Base-by-base conservation (phyloP, 2,797 vertebrate species). In the Kryptopterus vitreolus region DNA sequence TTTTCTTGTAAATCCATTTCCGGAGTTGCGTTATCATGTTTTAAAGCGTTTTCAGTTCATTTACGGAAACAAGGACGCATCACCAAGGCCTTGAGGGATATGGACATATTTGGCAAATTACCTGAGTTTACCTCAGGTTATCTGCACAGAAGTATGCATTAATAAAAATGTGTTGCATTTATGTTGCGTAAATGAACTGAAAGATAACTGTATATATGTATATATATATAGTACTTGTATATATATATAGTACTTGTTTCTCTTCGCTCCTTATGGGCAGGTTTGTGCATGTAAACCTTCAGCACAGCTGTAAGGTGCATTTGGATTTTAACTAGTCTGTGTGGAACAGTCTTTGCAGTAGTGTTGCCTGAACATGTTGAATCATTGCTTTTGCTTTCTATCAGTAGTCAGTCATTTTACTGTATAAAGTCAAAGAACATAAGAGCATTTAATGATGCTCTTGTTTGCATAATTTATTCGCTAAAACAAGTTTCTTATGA, bases 201-300 rank as follows among this genome's bases (percentile, higher is more conserved):
- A n/a, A n/a, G n/a, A n/a, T n/a, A n/a, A n/a, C n/a, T n/a, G n/a
- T n/a, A n/a, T n/a, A n/a, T n/a, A n/a, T n/a, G n/a, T n/a, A n/a
- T n/a, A n/a, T n/a, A n/a, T n/a, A n/a, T n/a, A n/a, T n/a, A n/a
- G n/a, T n/a, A n/a, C n/a, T n/a, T 22, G 12, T 3, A 33, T 71
- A 1, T 33, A 53, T 33, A 71, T 22, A 33, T 43, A 43, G 20
- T 26, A 24, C 31, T n/a, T 52, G 33, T 57, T 70, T 72, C 48
- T 57, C 33, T 26, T 33, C 22, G 10, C 35, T 78, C 59, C 10
- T 22, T 31, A 46, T 69, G 76, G 79, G 33, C 85, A 83, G 24
- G 85, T 86, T 85, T 78, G 65, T 85, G 79, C 85, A 75, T 82
- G 85, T 65, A 76, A 70, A 81, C 74, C 81, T 79, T 79, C 63